phyloP scores from a whole-genome alignment of 2,113 vertebrate genomes.

The Hypomesus transpacificus region DNA sequence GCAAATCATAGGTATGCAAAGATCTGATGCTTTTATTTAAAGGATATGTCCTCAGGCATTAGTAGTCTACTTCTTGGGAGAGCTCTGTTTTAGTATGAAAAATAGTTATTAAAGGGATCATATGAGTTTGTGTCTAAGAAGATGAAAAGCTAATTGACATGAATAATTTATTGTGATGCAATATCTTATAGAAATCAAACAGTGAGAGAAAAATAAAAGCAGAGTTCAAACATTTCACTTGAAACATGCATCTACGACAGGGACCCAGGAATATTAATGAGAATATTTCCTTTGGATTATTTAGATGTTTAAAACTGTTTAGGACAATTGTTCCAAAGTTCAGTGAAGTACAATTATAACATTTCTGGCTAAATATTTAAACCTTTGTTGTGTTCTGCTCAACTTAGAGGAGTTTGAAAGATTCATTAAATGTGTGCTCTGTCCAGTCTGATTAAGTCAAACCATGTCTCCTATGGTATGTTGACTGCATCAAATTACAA shows the following conservation, averaged over 20 bases:
- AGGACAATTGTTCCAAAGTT: slow-evolving; percentile 67
- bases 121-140: slow-evolving; percentile 84
- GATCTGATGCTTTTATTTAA: slow-evolving; percentile 91
- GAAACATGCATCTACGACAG: slow-evolving; percentile 31
- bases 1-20: slow-evolving; percentile 90
- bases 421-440: no score
- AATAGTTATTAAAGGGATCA: slow-evolving; percentile 94
- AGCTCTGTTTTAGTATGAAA: slow-evolving; percentile 86
- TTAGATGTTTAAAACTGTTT: slow-evolving; percentile 61
- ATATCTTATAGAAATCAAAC: slow-evolving; percentile 75
- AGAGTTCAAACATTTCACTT: slow-evolving; percentile 61
- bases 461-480: no score
- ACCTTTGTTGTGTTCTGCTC: no score
- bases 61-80: slow-evolving; percentile 81
- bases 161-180: slow-evolving; percentile 74
- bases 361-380: slow-evolving; percentile 60
- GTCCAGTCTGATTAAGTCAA: no score
- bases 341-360: slow-evolving; percentile 67
- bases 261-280: slow-evolving; percentile 62
- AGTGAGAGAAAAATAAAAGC: slow-evolving; percentile 66
- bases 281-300: slow-evolving; percentile 60
- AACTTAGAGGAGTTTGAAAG: no score
- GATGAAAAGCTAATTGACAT: slow-evolving; percentile 86
- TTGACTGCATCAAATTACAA: no score
- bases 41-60: slow-evolving; percentile 87